Percentiles rank a stretch among this genome's conserved stretches.
Evolutionary conservation across 1,140 invertebrate species (phyloP).

Genomic region (Plutomurus gul): DNA sequence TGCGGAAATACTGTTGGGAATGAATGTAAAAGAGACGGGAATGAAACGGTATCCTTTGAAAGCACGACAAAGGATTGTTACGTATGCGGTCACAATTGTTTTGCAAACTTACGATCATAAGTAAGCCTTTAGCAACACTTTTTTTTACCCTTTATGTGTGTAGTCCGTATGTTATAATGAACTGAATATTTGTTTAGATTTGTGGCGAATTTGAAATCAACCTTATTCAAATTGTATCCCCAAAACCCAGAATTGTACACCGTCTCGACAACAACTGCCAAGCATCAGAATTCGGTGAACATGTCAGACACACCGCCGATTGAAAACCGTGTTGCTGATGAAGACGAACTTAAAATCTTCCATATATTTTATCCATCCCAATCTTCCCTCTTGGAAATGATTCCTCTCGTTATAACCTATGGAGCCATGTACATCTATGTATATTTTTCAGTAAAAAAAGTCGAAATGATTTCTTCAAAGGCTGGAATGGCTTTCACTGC

Average conservation of each 20-base stretch:
- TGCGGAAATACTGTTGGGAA: conserved; percentile 89
- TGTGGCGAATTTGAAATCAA: conserved; percentile 71
- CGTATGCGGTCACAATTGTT: conserved; percentile 87
- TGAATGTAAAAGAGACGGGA: conserved; percentile 86
- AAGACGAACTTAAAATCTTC: conserved; percentile 56
- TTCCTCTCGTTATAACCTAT: conserved; percentile 82
- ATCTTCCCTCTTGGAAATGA: conserved; percentile 82
- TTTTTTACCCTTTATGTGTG: neutral
- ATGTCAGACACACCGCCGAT: neutral
- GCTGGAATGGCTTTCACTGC: conserved; percentile 87
- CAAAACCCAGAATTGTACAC: conserved; percentile 68
- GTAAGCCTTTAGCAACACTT: too few relatives aligned
- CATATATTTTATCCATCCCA: conserved; percentile 85
- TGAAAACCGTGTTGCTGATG: neutral
- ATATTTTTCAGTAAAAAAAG: conserved; percentile 93
- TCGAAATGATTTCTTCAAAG: conserved; percentile 91
- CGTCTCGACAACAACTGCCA: neutral
- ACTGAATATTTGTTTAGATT: conserved; percentile 72
- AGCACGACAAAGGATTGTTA: conserved; percentile 78
- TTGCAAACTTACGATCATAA: conserved; percentile 76
- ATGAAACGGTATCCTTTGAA: conserved; percentile 83
- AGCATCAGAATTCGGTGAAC: neutral
- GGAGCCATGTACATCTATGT: conserved; percentile 85
- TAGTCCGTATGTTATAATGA: neutral
- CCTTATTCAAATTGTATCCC: conserved; percentile 66